Conservation (phyloP, 2,113 vertebrate species). For the Siniperca chuatsi region DNA sequence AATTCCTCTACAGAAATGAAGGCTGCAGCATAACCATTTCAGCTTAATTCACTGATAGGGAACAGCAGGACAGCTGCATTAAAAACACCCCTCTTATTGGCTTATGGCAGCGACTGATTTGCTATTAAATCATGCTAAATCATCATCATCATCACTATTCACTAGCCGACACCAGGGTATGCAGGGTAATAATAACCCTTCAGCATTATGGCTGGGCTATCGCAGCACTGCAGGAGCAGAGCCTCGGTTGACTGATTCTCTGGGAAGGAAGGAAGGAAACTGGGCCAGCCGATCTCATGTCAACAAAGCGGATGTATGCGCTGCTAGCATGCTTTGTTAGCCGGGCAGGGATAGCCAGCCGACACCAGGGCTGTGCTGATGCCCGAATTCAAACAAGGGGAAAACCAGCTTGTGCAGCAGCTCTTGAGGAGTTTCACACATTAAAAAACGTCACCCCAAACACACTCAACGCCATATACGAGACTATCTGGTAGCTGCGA, state of each 20-base stretch:
- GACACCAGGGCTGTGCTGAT: slow-evolving; percentile 57
- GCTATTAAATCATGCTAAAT: slow-evolving; percentile 29
- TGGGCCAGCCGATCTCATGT: slow-evolving; percentile 73
- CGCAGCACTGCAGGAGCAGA: slow-evolving; percentile 21
- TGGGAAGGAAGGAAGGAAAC: slow-evolving; percentile 63
- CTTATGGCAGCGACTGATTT: slow-evolving; percentile 14
- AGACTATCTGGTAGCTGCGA: neutral
- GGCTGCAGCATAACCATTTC: neutral
- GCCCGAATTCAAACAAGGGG: neutral
- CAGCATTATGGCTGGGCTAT: slow-evolving; percentile 11
- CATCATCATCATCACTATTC: neutral
- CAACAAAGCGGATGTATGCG: slow-evolving; percentile 82
- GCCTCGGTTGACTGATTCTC: slow-evolving; percentile 14
- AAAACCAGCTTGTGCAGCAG: neutral
- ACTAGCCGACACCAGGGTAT: neutral
- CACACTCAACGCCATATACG: neutral
- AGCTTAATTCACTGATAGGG: neutral
- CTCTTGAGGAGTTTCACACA: neutral
- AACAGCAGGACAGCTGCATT: slow-evolving; percentile 15
- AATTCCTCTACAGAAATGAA: neutral
- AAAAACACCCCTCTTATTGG: slow-evolving; percentile 2
- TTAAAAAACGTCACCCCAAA: neutral
- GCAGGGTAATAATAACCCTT: slow-evolving; percentile 15
- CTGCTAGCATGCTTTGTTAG: slow-evolving; percentile 81
- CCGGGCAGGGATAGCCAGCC: slow-evolving; percentile 57